Base-by-base conservation (phyloP, 2,113 vertebrate genomes). In the Corythaixoides concolor region DNA sequence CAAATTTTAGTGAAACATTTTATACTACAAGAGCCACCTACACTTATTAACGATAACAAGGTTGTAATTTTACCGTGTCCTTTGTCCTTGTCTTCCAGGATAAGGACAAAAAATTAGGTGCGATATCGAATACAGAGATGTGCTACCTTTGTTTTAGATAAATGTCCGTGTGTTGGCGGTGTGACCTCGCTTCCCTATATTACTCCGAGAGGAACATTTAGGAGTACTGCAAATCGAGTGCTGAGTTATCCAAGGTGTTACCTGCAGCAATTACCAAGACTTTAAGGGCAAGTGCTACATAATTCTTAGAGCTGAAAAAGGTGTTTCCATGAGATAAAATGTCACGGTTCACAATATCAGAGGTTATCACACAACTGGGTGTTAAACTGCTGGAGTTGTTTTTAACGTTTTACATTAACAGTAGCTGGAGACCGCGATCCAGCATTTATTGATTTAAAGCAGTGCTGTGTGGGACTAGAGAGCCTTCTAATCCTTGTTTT, bases 231-330 rank as follows among this genome's bases (percentile, higher is more conserved):
- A 91, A 43, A 79, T 12, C 2, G 8, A 26, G 39, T 7, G 47
- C 30, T 85, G 74, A 83, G 75, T 79, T 94, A 94, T 59, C 87
- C 66, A 21, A 32, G 82, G 85, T 82, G 77, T 93, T 93, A 83
- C 81, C 74, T 89, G 60, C 56, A 79, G 88, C 78, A 79, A 88
- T 90, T 95, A 88, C 50, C 33, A 21, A 72, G 70, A 53, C 26
- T 89, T 83, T 90, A 66, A 95, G 77, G 55, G 87, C 78, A 95
- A 91, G 45, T 6, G 28, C 49, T 88, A 33, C 70, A 69, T 89
- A 89, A 95, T 85, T 96, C 91, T 89, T 53, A 4, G 15, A 96
- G 58, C 84, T 64, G 77, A 39, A 74, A 62, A 85, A 94, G 73
- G 52, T 91, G 87, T 91, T 93, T 85, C 58, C 0, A 0, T 9